phyloP scores from a whole-genome alignment of 2,888 invertebrate species.

The Microplitis deprimator region DNA sequence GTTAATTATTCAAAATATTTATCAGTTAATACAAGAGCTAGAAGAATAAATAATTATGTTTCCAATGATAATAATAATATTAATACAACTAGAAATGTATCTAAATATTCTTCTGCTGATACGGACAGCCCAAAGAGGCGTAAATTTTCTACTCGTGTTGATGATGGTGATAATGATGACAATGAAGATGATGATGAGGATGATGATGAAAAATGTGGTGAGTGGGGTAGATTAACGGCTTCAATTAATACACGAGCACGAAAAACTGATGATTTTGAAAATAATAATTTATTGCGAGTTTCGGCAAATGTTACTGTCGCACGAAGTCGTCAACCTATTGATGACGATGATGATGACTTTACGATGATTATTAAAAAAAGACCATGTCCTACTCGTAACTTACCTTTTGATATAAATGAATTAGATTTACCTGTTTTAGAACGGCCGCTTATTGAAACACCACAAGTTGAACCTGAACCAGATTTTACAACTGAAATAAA shows the following conservation, averaged over 20 bases:
- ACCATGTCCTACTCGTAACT: constrained; percentile 32
- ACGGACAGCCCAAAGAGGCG: neutral
- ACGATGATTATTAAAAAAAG: constrained; percentile 56
- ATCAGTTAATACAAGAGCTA: neutral
- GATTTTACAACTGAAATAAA: constrained; percentile 56
- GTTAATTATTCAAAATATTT: neutral
- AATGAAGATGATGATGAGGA: constrained; percentile 38
- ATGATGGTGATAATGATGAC: constrained; percentile 20
- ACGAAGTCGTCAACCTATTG: constrained; percentile 49
- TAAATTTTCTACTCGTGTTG: neutral
- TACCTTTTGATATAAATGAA: constrained; percentile 59
- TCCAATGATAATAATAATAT: neutral
- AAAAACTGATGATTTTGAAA: constrained; percentile 14
- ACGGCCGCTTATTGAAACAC: constrained; percentile 44
- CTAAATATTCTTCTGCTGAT: neutral
- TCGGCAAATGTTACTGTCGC: constrained; percentile 39
- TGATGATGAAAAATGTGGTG: constrained; percentile 43
- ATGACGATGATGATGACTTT: constrained; percentile 62
- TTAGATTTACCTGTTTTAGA: constrained; percentile 57
- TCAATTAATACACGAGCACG: neutral
- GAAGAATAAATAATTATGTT: neutral
- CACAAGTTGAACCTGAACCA: constrained; percentile 49
- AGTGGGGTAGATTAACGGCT: neutral
- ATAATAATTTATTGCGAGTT: neutral
- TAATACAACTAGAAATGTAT: neutral